These are phyloP conservation scores for Iguana delicatissima DNA, from an alignment of 2,797 vertebrate species.

Conservation along the genomic window DNA sequence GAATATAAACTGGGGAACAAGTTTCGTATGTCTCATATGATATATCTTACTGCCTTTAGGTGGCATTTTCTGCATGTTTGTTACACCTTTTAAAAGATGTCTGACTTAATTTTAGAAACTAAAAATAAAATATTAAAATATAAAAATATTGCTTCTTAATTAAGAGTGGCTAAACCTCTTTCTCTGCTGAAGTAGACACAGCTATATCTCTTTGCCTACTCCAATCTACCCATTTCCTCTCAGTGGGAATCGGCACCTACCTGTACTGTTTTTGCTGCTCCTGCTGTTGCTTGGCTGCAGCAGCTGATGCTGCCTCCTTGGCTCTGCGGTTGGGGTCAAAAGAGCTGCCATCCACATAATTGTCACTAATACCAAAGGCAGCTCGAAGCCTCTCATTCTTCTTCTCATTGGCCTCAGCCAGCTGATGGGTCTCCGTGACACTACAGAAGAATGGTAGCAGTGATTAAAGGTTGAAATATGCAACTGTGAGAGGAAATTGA, in stretches of 20 bases:
- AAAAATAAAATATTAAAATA: neutral
- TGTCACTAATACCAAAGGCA: constrained; percentile 91
- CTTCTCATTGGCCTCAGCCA: constrained; percentile 93
- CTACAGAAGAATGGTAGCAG: constrained; percentile 68
- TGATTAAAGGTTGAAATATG: neutral
- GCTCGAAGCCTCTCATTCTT: constrained; percentile 92
- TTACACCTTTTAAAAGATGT: neutral
- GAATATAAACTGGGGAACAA: too few species aligned
- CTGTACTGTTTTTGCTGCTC: constrained; percentile 82
- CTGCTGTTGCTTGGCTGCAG: constrained; percentile 81
- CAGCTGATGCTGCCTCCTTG: constrained; percentile 83
- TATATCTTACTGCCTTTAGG: neutral
- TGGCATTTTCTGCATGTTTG: neutral
- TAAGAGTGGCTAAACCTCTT: neutral
- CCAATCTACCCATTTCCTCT: neutral
- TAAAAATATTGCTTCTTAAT: neutral
- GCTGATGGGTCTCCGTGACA: constrained; percentile 90
- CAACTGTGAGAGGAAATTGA: too few species aligned
- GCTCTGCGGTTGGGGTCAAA: constrained; percentile 92
- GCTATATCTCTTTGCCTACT: neutral
- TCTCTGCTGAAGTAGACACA: neutral
- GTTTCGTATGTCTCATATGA: neutral
- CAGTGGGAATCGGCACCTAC: constrained; percentile 42
- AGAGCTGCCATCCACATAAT: constrained; percentile 92
- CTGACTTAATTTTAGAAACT: neutral